phyloP scores from a whole-genome alignment of 1,140 invertebrate genomes.

The Nasonia longicornis region DNA sequence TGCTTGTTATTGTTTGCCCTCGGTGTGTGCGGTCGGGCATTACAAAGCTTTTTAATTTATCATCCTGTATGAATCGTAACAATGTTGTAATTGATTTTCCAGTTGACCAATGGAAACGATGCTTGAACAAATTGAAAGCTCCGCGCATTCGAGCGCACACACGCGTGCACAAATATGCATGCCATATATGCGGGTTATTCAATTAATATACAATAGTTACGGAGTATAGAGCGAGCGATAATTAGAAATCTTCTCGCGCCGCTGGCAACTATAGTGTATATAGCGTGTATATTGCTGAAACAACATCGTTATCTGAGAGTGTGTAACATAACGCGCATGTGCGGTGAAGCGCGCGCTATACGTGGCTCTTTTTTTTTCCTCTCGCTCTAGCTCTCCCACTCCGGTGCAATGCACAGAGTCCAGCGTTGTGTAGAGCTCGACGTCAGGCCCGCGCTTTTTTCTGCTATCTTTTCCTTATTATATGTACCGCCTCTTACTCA shows the following conservation, averaged over 20 bases:
- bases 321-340: neutral
- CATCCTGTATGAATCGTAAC: constrained; percentile 1
- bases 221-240: neutral
- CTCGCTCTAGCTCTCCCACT: neutral
- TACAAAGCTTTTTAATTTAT: constrained; percentile 22
- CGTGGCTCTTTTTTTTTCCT: neutral
- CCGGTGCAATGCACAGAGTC: too few species aligned
- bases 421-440: too few species aligned
- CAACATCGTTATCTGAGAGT: neutral
- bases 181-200: neutral
- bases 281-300: neutral
- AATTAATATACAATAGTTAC: neutral
- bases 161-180: too few species aligned
- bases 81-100: constrained; percentile 15
- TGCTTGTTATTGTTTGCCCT: constrained; percentile 31
- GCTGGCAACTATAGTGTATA: neutral
- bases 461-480: too few species aligned
- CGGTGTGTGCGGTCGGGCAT: neutral
- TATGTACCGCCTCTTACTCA: too few species aligned
- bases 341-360: neutral
- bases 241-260: neutral
- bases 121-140: constrained; percentile 1
- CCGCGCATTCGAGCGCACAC: neutral
- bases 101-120: constrained; percentile 9
- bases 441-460: too few species aligned